Evolutionary conservation across 1,140 invertebrate species (phyloP), one percentile per base, ranked within the genome.

Genomic region (Brachionus manjavacas): DNA sequence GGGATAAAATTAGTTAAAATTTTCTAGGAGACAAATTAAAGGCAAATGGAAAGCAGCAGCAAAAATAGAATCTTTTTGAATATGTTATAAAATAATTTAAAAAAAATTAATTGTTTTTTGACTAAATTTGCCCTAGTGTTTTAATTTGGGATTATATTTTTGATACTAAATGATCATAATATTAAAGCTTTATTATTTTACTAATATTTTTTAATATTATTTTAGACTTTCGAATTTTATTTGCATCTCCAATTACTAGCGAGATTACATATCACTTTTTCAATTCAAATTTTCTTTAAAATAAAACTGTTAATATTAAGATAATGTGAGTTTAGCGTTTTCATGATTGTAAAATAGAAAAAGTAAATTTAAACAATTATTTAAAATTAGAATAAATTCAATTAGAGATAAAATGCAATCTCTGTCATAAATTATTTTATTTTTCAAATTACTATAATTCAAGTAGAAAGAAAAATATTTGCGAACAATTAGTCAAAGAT

Each of bases 401-500:
- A 60, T 60, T 60, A 60, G n/a, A 60, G 52, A 60, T 60, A 60
- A 60, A 60, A 60, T 60, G 20, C 16, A 60, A 60, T 60, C 52
- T 60, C 16, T 60, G 52, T 60, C 52, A 60, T 60, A 60, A 60
- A 23, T 60, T 60, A 60, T 23, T 60, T 20, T 60, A 20, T 20
- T 16, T 60, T 60, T 20, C 16, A 60, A 60, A 60, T 60, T 60
- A 60, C 52, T 60, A 20, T 60, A 60, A 60, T 60, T 60, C 52
- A 60, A 60, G 52, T 60, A 60, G 52, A 60, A 60, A 60, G 52
- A 60, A 60, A 23, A 60, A 60, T 60, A 60, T 60, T 60, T 60
- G 52, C 52, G n/a, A 60, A 60, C n/a, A 60, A 60, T 60, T 60
- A 60, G 52, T 60, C 52, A 60, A 60, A 60, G 52, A 60, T 60